A percentile compares a stretch with the other conserved stretches of the same genome.
Evolutionary conservation across 1,140 invertebrate genomes (phyloP).

Genomic region (Heliconius hermathena): DNA sequence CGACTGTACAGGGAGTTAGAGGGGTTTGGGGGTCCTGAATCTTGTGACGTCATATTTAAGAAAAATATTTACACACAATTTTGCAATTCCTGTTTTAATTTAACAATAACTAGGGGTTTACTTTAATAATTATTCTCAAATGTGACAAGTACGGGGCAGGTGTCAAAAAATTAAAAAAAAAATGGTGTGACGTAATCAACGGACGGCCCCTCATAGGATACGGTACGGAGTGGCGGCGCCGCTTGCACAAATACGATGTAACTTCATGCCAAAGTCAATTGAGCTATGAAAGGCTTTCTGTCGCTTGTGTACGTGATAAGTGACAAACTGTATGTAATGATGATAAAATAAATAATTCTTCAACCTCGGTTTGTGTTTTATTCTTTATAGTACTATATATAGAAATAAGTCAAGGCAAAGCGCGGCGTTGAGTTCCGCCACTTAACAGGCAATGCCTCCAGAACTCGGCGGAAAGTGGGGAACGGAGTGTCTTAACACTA

Average conservation of each 20-base stretch:
- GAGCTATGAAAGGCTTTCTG: conserved; percentile 77
- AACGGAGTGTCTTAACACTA: background rate
- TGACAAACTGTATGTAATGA: conserved; percentile 78
- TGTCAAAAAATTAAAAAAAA: too few species aligned
- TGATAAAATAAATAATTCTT: conserved; percentile 78
- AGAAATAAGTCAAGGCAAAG: background rate
- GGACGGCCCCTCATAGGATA: conserved; percentile 31
- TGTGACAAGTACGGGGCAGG: too few species aligned
- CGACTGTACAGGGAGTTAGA: too few species aligned
- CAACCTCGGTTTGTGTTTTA: conserved; percentile 57
- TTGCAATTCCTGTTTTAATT: too few species aligned
- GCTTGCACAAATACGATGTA: conserved; percentile 71
- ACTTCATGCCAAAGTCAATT: conserved; percentile 81
- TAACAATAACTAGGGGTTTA: too few species aligned
- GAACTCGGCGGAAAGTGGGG: background rate
- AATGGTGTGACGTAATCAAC: too few species aligned
- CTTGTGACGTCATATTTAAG: too few species aligned
- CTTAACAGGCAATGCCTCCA: background rate
- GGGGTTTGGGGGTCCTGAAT: too few species aligned
- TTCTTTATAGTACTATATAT: conserved; percentile 3
- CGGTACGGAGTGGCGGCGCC: conserved; percentile 39
- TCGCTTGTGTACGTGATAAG: conserved; percentile 79
- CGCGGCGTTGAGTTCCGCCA: background rate
- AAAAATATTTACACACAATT: too few species aligned
- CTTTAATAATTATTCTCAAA: too few species aligned